Base-by-base conservation (phyloP, 2,113 vertebrate species). In the Eidolon helvum region DNA sequence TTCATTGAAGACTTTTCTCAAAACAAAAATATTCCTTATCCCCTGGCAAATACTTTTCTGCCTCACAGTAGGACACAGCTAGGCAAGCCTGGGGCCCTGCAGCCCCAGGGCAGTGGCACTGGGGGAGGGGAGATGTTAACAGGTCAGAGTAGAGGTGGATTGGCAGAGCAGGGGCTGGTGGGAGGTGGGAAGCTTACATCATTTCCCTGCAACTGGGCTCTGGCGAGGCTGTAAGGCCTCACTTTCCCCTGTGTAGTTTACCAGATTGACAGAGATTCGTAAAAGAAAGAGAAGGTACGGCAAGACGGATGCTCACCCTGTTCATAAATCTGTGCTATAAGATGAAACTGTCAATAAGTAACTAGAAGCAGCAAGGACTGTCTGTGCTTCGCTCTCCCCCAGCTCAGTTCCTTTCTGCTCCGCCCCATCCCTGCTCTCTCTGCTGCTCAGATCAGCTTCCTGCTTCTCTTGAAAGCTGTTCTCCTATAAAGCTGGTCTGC, bases 391-490 rank as follows among this genome's bases (percentile, higher is more conserved):
- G 40, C 97, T 97, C 96, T 88, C 95, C 95, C 91, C 98, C 96
- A 96, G 93, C 97, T 86, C 96, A 77, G 88, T 77, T 97, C 94
- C 95, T 95, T 96, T 96, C 97, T 69, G 98, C 98, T 98, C 98
- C 98, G 97, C 98, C 98, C 98, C 97, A 98, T 98, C 98, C 97
- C 97, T 33, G 98, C 98, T 96, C 91, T 83, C 92, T 69, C 97
- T 96, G 97, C 97, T 68, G 98, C 98, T 98, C 98, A 98, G 98
- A 97, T 98, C 98, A 98, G 98, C 98, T 99, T 99, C 98, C 98
- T 99, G 98, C 98, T 98, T 97, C 93, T 98, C 98, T 30, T 86
- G 96, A 97, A 97, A 98, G 96, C 97, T 97, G 59, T 94, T 92
- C 96, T 83, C 95, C 96, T 98, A 71, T 8, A 45, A 79, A 78